These are phyloP conservation scores for Heliconius aoede DNA, from an alignment of 2,888 invertebrate genomes.

Conservation along the genomic window DNA sequence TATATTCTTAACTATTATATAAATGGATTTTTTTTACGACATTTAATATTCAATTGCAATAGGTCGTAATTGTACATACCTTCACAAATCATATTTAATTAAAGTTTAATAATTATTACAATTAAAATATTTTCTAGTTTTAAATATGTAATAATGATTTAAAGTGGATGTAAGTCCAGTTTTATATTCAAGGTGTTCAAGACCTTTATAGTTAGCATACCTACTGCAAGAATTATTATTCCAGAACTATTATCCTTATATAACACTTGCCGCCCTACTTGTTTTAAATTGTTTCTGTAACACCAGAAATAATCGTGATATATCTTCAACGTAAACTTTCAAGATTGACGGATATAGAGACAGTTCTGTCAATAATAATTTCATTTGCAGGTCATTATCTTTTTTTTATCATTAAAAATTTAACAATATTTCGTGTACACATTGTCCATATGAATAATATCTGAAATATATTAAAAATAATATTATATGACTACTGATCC, in stretches of 20 bases:
- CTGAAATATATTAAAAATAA: no score
- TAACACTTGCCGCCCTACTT: neutral
- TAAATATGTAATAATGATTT: neutral
- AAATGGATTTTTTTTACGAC: no score
- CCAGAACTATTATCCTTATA: slow-evolving; percentile 4
- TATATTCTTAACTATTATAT: no score
- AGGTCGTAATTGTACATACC: no score
- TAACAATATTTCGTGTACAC: neutral
- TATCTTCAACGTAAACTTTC: neutral
- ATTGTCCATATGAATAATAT: neutral
- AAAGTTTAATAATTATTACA: neutral
- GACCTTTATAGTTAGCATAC: neutral
- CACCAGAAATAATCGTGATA: neutral
- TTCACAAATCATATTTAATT: no score
- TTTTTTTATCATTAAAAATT: neutral
- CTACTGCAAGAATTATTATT: slow-evolving; percentile 4
- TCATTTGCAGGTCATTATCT: neutral
- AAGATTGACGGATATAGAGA: neutral
- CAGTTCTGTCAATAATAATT: neutral
- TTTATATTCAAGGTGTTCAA: slow-evolving; percentile 36
- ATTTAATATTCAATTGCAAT: no score
- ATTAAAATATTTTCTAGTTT: neutral
- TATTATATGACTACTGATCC: no score
- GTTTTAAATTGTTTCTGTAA: neutral
- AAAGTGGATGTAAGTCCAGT: slow-evolving; percentile 24